Conservation (phyloP, 2,888 invertebrate species). For the Syritta pipiens region DNA sequence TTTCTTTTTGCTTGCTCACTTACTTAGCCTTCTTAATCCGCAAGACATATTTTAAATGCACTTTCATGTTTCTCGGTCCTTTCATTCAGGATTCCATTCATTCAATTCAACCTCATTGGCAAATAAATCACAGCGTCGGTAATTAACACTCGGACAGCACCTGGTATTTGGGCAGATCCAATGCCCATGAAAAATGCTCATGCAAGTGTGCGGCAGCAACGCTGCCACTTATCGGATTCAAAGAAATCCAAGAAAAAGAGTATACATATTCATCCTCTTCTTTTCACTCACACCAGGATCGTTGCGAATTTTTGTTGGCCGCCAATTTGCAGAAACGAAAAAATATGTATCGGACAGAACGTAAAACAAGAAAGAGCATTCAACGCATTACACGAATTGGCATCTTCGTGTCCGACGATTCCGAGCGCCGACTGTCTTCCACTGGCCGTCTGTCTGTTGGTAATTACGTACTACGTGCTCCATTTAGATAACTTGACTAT, state of each 20-base stretch:
- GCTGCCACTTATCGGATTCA: slow-evolving; percentile 26
- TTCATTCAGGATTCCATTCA: slow-evolving; percentile 33
- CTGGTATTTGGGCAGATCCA: slow-evolving; percentile 41
- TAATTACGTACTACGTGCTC: slow-evolving; percentile 49
- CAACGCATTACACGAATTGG: slow-evolving; percentile 30
- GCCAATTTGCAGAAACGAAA: slow-evolving; percentile 16
- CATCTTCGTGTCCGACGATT: slow-evolving; percentile 15
- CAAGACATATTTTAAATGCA: slow-evolving; percentile 18
- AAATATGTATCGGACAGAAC: background rate
- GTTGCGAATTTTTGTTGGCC: slow-evolving; percentile 35
- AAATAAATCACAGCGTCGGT: slow-evolving; percentile 48
- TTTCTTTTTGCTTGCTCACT: background rate
- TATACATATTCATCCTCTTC: too few species aligned
- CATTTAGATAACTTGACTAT: slow-evolving; percentile 61
- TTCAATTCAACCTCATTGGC: slow-evolving; percentile 28
- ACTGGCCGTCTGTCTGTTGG: slow-evolving; percentile 2
- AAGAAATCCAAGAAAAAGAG: background rate
- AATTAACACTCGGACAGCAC: slow-evolving; percentile 50
- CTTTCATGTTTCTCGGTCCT: slow-evolving; percentile 32
- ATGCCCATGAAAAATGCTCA: slow-evolving; percentile 21
- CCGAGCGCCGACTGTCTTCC: background rate
- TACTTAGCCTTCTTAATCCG: background rate
- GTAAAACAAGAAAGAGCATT: slow-evolving; percentile 19
- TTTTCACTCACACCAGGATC: background rate
- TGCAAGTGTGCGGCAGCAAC: background rate